Percentiles rank a stretch among this genome's conserved stretches.
These are phyloP conservation scores for Vulpes ferrilata DNA, from an alignment of 2,113 vertebrate genomes.

Conservation along the genomic window DNA sequence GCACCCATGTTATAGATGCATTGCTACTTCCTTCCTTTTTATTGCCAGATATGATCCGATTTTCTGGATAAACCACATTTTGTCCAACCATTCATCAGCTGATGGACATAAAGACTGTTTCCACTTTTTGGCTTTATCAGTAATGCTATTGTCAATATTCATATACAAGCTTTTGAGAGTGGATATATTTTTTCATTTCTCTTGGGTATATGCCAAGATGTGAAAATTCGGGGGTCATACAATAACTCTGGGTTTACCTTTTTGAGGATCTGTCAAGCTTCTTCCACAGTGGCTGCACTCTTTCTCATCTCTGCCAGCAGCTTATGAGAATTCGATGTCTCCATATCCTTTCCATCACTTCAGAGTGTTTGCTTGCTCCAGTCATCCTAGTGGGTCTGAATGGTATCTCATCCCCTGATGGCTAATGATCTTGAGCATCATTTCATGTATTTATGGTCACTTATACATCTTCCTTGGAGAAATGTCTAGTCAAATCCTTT, in stretches of 20 bases:
- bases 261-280: background rate
- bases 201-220: background rate
- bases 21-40: background rate
- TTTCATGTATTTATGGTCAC: background rate
- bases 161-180: background rate
- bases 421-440: background rate
- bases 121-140: background rate
- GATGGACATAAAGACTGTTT: background rate
- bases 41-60: background rate
- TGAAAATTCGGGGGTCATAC: background rate
- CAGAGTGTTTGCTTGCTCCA: background rate
- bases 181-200: background rate
- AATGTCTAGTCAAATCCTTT: background rate
- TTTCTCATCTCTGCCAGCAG: background rate
- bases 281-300: background rate
- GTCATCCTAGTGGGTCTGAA: background rate
- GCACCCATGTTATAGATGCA: accelerated
- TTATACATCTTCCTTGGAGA: background rate
- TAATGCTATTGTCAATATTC: background rate
- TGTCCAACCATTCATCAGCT: background rate
- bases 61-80: background rate
- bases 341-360: background rate
- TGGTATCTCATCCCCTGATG: background rate
- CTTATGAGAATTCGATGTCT: background rate
- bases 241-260: background rate